phyloP scores from a whole-genome alignment of 2,797 vertebrate genomes.

The Pangasius macronema region DNA sequence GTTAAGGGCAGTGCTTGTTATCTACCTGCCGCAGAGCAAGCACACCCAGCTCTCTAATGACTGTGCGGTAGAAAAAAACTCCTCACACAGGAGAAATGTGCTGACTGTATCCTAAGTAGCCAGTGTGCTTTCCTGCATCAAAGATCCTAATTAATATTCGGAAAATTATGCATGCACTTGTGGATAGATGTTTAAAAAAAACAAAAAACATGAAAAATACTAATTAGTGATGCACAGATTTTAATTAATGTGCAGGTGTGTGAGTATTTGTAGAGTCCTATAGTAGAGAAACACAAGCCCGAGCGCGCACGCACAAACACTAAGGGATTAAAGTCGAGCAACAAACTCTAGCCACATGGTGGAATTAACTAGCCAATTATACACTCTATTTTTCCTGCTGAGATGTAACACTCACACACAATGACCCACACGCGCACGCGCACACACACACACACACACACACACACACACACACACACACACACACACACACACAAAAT shows the following conservation, averaged over 20 bases:
- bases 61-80: conserved; percentile 53
- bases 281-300: conserved; percentile 51
- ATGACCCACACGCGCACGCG: not conserved
- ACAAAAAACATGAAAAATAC: conserved; percentile 57
- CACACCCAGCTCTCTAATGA: conserved; percentile 57
- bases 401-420: conserved; percentile 63
- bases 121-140: conserved; percentile 69
- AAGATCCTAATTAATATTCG: conserved; percentile 76
- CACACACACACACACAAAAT: not conserved
- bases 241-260: conserved; percentile 63
- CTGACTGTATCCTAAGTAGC: conserved; percentile 80
- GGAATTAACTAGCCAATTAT: conserved; percentile 65
- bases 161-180: conserved; percentile 66
- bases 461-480: conserved; percentile 26
- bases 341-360: conserved; percentile 61
- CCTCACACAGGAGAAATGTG: conserved; percentile 67
- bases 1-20: conserved; percentile 80
- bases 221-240: conserved; percentile 59
- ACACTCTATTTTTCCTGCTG: conserved; percentile 65
- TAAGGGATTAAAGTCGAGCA: conserved; percentile 55
- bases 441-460: conserved; percentile 9
- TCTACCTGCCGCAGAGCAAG: conserved; percentile 64
- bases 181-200: conserved; percentile 65
- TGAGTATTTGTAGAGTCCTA: conserved; percentile 53
- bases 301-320: conserved; percentile 46